A percentile compares a stretch with the other conserved stretches of the same genome.
These are phyloP conservation scores for Vanessa cardui DNA, from an alignment of 2,888 invertebrate genomes.

Conservation along the genomic window DNA sequence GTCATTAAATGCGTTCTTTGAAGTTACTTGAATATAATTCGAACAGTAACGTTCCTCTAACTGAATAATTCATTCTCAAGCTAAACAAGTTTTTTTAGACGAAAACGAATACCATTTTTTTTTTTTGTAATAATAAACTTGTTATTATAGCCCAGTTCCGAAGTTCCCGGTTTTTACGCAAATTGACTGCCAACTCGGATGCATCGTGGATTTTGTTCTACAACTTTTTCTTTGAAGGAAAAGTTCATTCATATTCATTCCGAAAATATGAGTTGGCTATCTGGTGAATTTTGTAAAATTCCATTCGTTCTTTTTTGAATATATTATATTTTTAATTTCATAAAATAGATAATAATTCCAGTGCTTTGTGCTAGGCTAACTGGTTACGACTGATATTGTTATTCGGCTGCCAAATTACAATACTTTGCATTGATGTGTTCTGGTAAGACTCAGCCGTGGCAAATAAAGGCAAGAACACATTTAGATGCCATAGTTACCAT, in stretches of 20 bases:
- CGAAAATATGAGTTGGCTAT: conserved; percentile 26
- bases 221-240: conserved; percentile 36
- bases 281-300: conserved; percentile 24
- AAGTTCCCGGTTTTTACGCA: conserved; percentile 36
- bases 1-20: too few relatives aligned
- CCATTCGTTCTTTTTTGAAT: neutral
- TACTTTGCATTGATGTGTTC: too few relatives aligned
- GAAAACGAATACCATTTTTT: conserved; percentile 8
- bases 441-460: too few relatives aligned
- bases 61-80: neutral
- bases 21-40: neutral
- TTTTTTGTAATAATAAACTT: conserved; percentile 22
- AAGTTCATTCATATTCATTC: conserved; percentile 34
- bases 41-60: neutral
- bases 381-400: too few relatives aligned
- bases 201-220: conserved; percentile 37
- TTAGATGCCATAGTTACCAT: too few relatives aligned
- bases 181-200: conserved; percentile 35
- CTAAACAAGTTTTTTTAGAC: conserved; percentile 1
- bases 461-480: too few relatives aligned
- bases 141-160: conserved; percentile 28
- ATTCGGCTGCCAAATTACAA: too few relatives aligned
- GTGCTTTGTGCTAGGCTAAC: too few relatives aligned
- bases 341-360: too few relatives aligned
- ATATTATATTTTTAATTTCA: neutral